Evolutionary conservation across 2,113 vertebrate species (phyloP).

Genomic region (Dasyprocta punctata): DNA sequence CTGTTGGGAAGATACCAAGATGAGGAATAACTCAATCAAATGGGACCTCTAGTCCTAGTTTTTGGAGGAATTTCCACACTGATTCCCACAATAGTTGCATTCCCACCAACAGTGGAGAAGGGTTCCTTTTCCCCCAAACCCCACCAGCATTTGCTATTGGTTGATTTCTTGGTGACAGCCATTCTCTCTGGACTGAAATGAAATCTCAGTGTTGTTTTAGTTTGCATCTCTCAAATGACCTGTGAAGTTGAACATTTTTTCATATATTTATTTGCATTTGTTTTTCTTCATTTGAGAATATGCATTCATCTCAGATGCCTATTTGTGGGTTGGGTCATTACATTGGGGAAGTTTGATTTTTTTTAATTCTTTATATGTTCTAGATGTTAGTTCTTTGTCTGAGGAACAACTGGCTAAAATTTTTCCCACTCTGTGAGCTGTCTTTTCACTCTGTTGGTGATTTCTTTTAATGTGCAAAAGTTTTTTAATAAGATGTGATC

Average conservation of each 20-base stretch:
- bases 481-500: background rate
- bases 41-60: background rate
- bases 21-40: background rate
- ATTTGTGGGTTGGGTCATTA: background rate
- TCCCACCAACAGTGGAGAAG: background rate
- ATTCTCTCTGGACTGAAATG: background rate
- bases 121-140: too few species aligned
- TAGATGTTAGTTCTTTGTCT: background rate
- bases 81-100: background rate
- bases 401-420: background rate
- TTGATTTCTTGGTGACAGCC: background rate
- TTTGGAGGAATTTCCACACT: background rate
- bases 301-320: background rate
- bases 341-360: background rate
- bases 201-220: background rate
- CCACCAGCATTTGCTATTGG: background rate
- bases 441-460: background rate
- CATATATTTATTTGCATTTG: background rate
- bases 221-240: background rate
- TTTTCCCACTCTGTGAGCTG: background rate
- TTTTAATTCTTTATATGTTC: background rate
- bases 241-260: background rate
- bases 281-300: background rate
- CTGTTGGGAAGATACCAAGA: background rate
- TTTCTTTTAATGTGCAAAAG: background rate